Evolutionary conservation across 2,797 vertebrate species (phyloP), one percentile per base, ranked within the genome.

Genomic region (Sebastes iracundus): DNA sequence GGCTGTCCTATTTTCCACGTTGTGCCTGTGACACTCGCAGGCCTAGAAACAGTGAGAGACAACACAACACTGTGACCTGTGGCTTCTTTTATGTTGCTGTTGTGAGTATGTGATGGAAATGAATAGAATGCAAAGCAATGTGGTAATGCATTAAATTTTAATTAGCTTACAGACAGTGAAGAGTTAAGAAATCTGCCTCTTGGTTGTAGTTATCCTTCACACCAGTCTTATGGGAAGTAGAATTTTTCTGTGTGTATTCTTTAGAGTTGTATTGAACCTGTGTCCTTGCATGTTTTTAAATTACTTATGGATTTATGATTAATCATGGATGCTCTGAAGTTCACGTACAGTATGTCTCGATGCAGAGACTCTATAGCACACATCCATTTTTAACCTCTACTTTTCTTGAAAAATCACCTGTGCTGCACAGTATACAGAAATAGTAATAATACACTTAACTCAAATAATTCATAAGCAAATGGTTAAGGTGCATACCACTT

Each of bases 1-100:
- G 74, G 53, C 61, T 92, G 90, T 82, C 90, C 90, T 88, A 89
- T 91, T 93, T 93, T 91, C 80, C 65, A 64, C 3, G 18, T 75
- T 75, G 38, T 55, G 71, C 62, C 67, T 52, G 75, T 69, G 85
- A 91, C 75, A 63, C 79, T 84, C 1, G 16, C 64, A 75, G 75
- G 69, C 61, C 73, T 77, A 27, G 62, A 87, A 85, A 87, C 38
- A 22, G 74, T 55, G 63, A 77, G 56, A 87, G 59, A 85, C 82
- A 92, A 89, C 87, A 89, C 87, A 89, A 78, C 69, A 46, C 75
- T n/a, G 66, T 90, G 70, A 83, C 90, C 88, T 0, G 49, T 83
- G 85, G 88, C 83, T 79, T 72, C 83, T 90, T 84, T 87, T 78
- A 87, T 87, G 81, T 71, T 89, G 81, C 75, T 74, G 49, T 79